Evolutionary conservation across 2,797 vertebrate genomes (phyloP), one percentile per base, ranked within the genome.

Genomic region (Epinephelus malabaricus): DNA sequence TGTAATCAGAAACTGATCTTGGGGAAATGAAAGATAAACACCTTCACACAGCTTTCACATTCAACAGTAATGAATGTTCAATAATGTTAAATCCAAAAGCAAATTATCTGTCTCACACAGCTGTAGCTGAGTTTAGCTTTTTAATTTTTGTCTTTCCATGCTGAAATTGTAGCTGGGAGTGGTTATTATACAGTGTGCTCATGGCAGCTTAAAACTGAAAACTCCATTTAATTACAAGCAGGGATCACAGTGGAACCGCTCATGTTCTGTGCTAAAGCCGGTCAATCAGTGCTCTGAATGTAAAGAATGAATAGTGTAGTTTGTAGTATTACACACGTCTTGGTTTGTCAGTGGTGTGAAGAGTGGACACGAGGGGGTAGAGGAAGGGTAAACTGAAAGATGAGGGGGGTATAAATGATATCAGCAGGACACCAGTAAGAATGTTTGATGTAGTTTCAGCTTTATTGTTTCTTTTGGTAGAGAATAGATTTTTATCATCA

Each of bases 21-120:
- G 69, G 27, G 53, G 79, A 87, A 81, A 87, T 88, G 62, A 86
- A 86, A 85, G 73, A 76, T 40, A 84, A 90, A 81, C 73, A 71
- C 46, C 67, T 72, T 79, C 75, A 38, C 79, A 47, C 59, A 59
- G 59, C 38, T 56, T 64, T 54, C 21, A 45, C 38, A 76, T 69
- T 70, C 61, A 45, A 10, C 46, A 62, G 38, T 81, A 73, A 89
- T 86, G 61, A 77, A 70, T 65, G 40, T 82, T 79, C 62, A 86
- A 73, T 73, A 70, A 73, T 34, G 51, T 49, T 55, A 71, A 68
- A 89, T 87, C 85, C 85, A 50, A 82, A 83, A 23, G 56, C 81
- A 88, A 86, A 88, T 84, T 55, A 30, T 70, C 74, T 56, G 66
- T 66, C 11, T 68, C 69, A 40, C 73, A 18, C 69, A 72, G 67